Evolutionary conservation across 2,113 vertebrate species (phyloP), one percentile per base, ranked within the genome.

Genomic region (Peucedramus taeniatus): DNA sequence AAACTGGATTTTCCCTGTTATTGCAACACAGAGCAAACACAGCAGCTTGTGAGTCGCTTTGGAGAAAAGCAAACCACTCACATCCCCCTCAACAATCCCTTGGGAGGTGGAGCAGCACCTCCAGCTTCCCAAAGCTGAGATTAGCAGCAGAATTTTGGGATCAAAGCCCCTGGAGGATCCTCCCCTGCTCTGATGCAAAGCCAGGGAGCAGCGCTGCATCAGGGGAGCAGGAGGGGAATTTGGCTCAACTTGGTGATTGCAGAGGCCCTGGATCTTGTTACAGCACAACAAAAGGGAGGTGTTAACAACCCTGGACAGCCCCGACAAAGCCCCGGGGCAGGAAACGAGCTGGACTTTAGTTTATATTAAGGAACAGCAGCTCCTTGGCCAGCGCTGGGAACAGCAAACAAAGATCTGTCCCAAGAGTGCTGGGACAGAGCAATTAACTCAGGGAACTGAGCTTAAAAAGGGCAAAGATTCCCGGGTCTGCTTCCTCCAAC

Each of bases 351-450:
- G 92, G 77, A 47, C 70, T 78, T 49, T 18, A 24, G 64, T 65
- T 92, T 28, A 53, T 54, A 28, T 17, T 15, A 13, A 64, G 66
- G 5, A 77, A 9, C 70, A 3, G 72, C 5, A 0, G 39, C 27
- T 87, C 26, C 87, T 75, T 39, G 35, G 81, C 84, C 81, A 45
- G 85, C 0, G 13, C 89, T 64, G 92, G 90, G 94, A 95, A 96
- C 82, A 96, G 75, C 94, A 97, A 95, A 96, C 83, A 95, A 96
- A 66, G 76, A 59, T 53, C 49, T 56, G 89, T 66, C 69, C 80
- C 44, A 16, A 11, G 42, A 40, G 47, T 35, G 31, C 24, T 5
- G 18, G 31, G 16, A 65, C 10, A 0, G 44, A 20, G 63, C 93
- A 59, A 80, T 61, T 24, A 56, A 6, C 7, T 0, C 13, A 49